Evolutionary conservation across 2,113 vertebrate genomes (phyloP), one percentile per base, ranked within the genome.

Genomic region (Baryphthengus martii): DNA sequence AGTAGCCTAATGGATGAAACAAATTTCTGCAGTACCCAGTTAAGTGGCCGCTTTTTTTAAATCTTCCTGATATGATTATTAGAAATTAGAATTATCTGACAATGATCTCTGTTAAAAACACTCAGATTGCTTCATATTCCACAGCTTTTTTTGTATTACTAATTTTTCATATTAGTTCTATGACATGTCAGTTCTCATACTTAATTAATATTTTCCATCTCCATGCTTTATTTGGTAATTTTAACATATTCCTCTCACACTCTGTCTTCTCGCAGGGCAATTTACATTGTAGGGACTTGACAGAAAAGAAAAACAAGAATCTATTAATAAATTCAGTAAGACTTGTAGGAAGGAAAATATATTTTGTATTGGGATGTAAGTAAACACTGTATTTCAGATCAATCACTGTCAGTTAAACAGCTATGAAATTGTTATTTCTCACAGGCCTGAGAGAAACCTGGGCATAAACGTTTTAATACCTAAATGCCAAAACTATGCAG

Each of bases 181-280:
- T 67, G 45, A 82, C 28, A 75, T 33, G 40, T 35, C 73, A 35
- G 11, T 75, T 80, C 50, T 70, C 35, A 63, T 52, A 58, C 7
- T 91, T 85, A 85, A 86, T 86, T 94, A 94, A 65, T 89, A 82
- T 89, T 94, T 95, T 85, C 52, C 58, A 91, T 17, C 17, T 65
- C 40, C 77, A 45, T 0, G 0, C 14, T 62, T 88, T 79, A 85
- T 88, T 75, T 72, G 26, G 13, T 68, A 85, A 87, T 89, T 91
- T 94, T 70, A 79, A 56, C 26, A 78, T 65, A 75, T 79, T 96
- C 53, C 8, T 42, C 44, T 85, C 74, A 93, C 44, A 75, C 7
- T 3, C 29, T 63, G 18, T 83, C 85, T 83, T 76, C 70, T 89
- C 28, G 72, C 28, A 42, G 49, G 45, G 45, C 11, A 90, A 79